A percentile compares a stretch with the other conserved stretches of the same genome.
phyloP scores from a whole-genome alignment of 2,888 invertebrate genomes.

The Latheticus oryzae region DNA sequence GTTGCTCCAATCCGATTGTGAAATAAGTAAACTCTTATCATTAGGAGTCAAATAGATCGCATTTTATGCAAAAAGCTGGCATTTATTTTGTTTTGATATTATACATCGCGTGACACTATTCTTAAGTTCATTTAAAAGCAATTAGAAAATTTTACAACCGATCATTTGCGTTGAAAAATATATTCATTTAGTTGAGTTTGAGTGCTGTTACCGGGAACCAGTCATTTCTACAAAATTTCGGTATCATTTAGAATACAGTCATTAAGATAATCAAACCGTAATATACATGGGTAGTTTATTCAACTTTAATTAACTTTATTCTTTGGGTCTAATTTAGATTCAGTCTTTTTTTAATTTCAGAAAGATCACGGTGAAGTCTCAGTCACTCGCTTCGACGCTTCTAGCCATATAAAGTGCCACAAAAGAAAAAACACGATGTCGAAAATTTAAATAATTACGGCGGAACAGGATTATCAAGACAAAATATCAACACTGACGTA shows the following conservation, averaged over 20 bases:
- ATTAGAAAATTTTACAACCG: conserved; percentile 38
- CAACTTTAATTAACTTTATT: conserved; percentile 25
- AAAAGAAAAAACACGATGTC: too few species aligned
- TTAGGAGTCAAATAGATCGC: conserved; percentile 36
- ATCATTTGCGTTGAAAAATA: conserved; percentile 30
- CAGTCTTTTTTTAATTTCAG: too few species aligned
- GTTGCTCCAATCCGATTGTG: conserved; percentile 31
- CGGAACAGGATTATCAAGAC: too few species aligned
- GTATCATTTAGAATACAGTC: conserved; percentile 21
- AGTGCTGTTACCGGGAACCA: conserved; percentile 4
- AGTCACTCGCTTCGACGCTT: too few species aligned
- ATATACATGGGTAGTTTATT: conserved; percentile 26
- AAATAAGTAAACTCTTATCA: conserved; percentile 23
- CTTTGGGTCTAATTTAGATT: conserved; percentile 3
- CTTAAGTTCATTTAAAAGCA: conserved; percentile 36
- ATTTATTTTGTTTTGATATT: conserved; percentile 22
- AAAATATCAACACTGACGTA: too few species aligned
- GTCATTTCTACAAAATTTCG: conserved; percentile 19
- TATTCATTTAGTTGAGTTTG: conserved; percentile 24
- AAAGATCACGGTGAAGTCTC: too few species aligned
- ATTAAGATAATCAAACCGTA: conserved; percentile 28
- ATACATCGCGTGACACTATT: conserved; percentile 27
- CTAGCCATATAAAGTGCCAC: too few species aligned
- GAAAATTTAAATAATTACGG: conserved; percentile 4
- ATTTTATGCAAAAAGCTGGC: conserved; percentile 34